Base-by-base conservation (phyloP, 2,113 vertebrate species). In the Malurus cyaneus region DNA sequence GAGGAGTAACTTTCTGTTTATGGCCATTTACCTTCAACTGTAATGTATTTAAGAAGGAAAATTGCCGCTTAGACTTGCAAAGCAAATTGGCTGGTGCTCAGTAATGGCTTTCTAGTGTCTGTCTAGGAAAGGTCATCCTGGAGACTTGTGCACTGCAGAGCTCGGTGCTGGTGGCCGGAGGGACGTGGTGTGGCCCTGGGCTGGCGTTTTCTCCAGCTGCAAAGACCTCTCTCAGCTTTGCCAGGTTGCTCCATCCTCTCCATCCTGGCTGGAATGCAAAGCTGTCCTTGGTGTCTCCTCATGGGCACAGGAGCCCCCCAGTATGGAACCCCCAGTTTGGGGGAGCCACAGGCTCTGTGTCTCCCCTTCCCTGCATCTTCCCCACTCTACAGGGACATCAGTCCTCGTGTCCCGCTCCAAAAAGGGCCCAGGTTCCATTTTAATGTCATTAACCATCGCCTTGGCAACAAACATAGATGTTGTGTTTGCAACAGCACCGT, bases 41-140 rank as follows among this genome's bases (percentile, higher is more conserved):
- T 93, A 93, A 96, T 86, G 95, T 97, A 95, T 97, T 98, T 98
- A 97, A 97, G 97, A 88, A 94, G 86, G 95, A 95, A 98, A 97
- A 97, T 97, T 96, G 96, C 93, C 94, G 93, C 96, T 97, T 97
- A 96, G 84, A 93, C 96, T 97, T 97, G 96, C 96, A 93, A 81
- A 97, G 97, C 93, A 97, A 97, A 97, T 98, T 97, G 97, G 96
- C 94, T 97, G 84, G 89, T 57, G 81, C 61, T 61, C 86, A 46
- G 77, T 96, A 96, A 97, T 94, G 90, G 96, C 88, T 97, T 97
- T 95, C 92, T 86, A 47, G 61, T 44, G 49, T 96, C 97, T 87
- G 91, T 92, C 93, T 86, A 95, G 92, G 96, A 98, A 97, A 97
- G 98, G 97, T 98, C 97, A 97, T 88, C 41, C 65, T 86, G 76